Percentiles rank a stretch among this genome's conserved stretches.
Conservation (phyloP, 2,888 invertebrate genomes). For the Pandemis corylana region DNA sequence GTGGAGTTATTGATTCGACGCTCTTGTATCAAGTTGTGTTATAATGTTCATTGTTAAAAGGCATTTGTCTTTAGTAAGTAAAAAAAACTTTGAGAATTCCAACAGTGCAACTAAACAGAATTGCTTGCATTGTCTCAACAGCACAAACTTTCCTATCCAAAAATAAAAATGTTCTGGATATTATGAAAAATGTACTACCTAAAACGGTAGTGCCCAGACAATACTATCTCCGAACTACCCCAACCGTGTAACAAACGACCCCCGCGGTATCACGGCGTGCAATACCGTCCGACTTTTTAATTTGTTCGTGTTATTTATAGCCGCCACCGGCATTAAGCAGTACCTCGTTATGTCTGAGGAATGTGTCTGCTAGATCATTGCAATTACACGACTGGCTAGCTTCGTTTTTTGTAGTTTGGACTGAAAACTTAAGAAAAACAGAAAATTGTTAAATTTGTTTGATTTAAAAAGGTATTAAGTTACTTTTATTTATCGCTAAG, state of each 20-base stretch:
- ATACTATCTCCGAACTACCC: conserved; percentile 15
- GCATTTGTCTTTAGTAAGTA: no score
- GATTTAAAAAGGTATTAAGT: no score
- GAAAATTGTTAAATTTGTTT: no score
- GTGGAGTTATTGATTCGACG: no score
- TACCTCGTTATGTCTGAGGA: conserved; percentile 19
- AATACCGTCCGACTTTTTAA: conserved; percentile 64
- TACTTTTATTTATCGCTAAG: no score
- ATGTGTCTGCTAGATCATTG: conserved; percentile 23
- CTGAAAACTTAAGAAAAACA: no score
- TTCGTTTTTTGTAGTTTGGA: not conserved
- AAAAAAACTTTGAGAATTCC: no score
- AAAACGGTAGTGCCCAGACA: not conserved
- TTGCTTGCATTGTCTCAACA: no score
- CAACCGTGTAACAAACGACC: conserved; percentile 19
- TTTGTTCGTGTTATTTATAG: conserved; percentile 74
- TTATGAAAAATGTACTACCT: not conserved
- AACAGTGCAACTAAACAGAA: no score
- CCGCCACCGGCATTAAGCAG: conserved; percentile 45
- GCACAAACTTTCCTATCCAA: no score
- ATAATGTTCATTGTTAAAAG: no score
- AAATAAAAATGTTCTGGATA: not conserved
- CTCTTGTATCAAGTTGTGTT: no score
- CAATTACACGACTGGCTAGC: not conserved
- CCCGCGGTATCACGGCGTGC: conserved; percentile 43